Evolutionary conservation across 1,140 invertebrate species (phyloP), one percentile per base, ranked within the genome.

Genomic region (Scaptomyza pallida): DNA sequence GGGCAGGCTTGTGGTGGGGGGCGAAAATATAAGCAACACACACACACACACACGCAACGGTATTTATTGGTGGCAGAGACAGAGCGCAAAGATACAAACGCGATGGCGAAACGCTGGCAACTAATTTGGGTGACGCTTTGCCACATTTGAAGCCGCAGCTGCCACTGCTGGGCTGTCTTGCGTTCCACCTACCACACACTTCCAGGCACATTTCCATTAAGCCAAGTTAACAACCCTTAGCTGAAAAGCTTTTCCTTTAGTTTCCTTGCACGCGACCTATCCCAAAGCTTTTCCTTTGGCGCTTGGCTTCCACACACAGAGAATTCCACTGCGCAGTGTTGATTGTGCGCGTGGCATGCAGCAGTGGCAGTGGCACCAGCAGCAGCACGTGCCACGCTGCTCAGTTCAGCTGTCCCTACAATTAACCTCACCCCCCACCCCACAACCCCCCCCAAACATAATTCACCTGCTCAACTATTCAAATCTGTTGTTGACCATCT

Each of bases 31-130:
- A 6, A 6, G 26, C 6, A 30, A 37, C 3, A 37, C 12, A 37
- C 33, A 35, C 33, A 35, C 33, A 35, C 10, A 37, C 3, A 37
- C 33, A 37, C 33, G 26, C 26, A 30, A 30, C 26, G 26, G 8
- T n/a, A n/a, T n/a, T n/a, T n/a, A n/a, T 30, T 30, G 6, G 26
- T 30, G 26, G 26, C 26, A 30, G 12, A 40, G 33, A 48, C 67
- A 77, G 2, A 26, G 23, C 23, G 5, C n/a, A n/a, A 21, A 9
- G 81, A 88, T 62, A 82, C 71, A 88, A 85, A 75, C 82, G 77
- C 82, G 75, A 74, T 52, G 81, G 78, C 81, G 78, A 81, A 86
- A 86, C 82, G 78, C 74, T 88, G 75, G 75, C 82, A 88, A 88
- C 82, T 88, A 89, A 88, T 89, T 88, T 89, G 83, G 78, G 83